phyloP scores from a whole-genome alignment of 2,797 vertebrate genomes.

The Hafferia zeledoni region DNA sequence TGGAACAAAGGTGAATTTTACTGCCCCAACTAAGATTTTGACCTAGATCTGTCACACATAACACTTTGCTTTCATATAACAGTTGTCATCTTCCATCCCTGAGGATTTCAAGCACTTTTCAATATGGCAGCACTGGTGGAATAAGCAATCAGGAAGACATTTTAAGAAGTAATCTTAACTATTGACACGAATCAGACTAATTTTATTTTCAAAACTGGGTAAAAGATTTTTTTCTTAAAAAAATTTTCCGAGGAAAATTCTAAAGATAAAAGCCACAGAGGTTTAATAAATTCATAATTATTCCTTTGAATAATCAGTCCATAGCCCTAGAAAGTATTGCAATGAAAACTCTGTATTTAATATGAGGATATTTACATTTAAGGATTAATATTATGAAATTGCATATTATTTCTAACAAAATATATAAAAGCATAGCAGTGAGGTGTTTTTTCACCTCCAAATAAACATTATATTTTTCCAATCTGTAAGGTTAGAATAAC shows the following conservation, averaged over 20 bases:
- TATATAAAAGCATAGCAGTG: neutral
- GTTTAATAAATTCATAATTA: neutral
- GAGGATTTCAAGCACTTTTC: conserved; percentile 7
- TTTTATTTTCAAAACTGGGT: neutral
- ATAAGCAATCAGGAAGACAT: neutral
- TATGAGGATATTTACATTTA: neutral
- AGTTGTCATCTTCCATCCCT: conserved; percentile 10
- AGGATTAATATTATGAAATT: neutral
- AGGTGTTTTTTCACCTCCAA: neutral
- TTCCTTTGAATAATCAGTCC: neutral
- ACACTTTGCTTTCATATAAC: neutral
- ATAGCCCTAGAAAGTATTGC: neutral
- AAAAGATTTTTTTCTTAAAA: neutral
- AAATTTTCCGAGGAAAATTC: neutral
- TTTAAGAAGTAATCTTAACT: neutral
- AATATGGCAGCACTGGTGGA: neutral
- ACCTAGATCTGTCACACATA: conserved; percentile 46
- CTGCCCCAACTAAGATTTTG: neutral
- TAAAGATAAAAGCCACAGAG: neutral
- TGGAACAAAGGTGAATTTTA: neutral
- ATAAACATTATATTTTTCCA: neutral
- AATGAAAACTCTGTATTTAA: neutral
- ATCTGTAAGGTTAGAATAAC: neutral
- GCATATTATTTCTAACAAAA: neutral
- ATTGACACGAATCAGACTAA: neutral